phyloP scores from a whole-genome alignment of 2,888 invertebrate species.

The Ctena decussata region DNA sequence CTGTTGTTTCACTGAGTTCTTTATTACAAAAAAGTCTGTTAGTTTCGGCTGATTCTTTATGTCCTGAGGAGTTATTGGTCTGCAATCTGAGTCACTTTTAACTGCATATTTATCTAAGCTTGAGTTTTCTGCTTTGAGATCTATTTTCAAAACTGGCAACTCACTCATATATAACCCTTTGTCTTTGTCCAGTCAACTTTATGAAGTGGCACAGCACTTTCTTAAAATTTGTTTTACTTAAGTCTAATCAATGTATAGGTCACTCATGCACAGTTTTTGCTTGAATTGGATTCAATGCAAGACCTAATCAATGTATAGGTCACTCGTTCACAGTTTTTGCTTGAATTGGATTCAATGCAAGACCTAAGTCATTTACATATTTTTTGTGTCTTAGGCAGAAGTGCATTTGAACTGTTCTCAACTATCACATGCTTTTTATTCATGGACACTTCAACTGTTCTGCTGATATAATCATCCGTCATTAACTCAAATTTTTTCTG shows the following conservation, averaged over 20 bases:
- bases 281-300: background rate
- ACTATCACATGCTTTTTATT: no score
- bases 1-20: no score
- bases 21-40: background rate
- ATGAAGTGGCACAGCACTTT: background rate
- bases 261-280: background rate
- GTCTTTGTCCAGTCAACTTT: background rate
- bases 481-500: no score
- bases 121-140: background rate
- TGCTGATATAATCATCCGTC: no score
- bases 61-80: background rate
- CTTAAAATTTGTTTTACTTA: background rate
- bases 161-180: background rate
- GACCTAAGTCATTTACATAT: background rate
- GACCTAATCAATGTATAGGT: no score
- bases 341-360: background rate
- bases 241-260: no score
- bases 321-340: background rate
- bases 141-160: background rate
- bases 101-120: no score
- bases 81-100: background rate
- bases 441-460: no score
- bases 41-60: background rate
- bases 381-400: no score
- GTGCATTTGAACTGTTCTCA: no score